A percentile compares a stretch with the other conserved stretches of the same genome.
These are phyloP conservation scores for Trichacis sp. DNA, from an alignment of 2,888 invertebrate genomes.

Conservation along the genomic window DNA sequence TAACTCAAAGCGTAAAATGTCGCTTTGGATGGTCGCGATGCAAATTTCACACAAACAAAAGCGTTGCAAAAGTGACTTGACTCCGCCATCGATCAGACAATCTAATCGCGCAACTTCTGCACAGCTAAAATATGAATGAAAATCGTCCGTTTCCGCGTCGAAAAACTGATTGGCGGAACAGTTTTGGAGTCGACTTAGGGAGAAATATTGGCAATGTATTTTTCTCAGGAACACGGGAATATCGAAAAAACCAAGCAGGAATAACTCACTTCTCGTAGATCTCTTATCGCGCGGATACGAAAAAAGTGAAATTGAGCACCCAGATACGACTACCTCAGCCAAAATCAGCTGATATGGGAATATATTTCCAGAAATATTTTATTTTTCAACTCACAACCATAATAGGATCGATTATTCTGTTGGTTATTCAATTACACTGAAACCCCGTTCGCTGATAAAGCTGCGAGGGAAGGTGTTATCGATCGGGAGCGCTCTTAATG, in stretches of 20 bases:
- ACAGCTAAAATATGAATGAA: not conserved
- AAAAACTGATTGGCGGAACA: slow-evolving; percentile 21
- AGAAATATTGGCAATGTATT: slow-evolving; percentile 29
- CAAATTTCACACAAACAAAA: not conserved
- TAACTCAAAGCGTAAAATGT: slow-evolving; percentile 10
- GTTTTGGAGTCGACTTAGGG: slow-evolving; percentile 26
- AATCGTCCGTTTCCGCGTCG: too few species aligned
- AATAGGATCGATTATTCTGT: too few species aligned
- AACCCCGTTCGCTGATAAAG: too few species aligned
- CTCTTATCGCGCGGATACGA: slow-evolving; percentile 29
- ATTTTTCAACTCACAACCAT: slow-evolving; percentile 23
- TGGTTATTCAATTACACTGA: too few species aligned
- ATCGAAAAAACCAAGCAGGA: slow-evolving; percentile 29
- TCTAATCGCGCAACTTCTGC: not conserved
- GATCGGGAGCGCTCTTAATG: too few species aligned
- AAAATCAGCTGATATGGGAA: not conserved
- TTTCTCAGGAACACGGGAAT: slow-evolving; percentile 23
- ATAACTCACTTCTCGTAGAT: slow-evolving; percentile 38
- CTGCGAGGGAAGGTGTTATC: too few species aligned
- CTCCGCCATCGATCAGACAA: not conserved
- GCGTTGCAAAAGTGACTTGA: not conserved
- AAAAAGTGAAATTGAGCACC: slow-evolving; percentile 36
- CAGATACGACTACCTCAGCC: not conserved
- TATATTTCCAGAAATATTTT: not conserved
- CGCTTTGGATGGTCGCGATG: slow-evolving; percentile 20